Base-by-base conservation (phyloP, 2,113 vertebrate genomes). In the Typhlomys cinereus region DNA sequence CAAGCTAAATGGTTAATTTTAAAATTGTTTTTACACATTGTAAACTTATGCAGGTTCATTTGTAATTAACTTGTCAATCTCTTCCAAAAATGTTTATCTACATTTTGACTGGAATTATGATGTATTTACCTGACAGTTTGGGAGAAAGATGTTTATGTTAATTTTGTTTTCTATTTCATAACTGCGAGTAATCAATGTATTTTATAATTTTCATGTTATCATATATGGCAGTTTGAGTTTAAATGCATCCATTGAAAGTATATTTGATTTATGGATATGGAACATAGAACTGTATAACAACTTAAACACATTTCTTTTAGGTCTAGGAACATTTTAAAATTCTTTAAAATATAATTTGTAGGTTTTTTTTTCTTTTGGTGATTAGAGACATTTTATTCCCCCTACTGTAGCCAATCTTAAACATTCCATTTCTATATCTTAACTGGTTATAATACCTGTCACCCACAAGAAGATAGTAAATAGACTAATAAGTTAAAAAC, bases 351-450 rank as follows among this genome's bases (percentile, higher is more conserved):
- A 29, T 34, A 29, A n/a, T 75, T 75, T 79, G 87, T 52, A 69
- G 25, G 21, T 61, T 75, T 85, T 7, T 57, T 25, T 10, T 61
- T 75, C 15, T n/a, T 64, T 44, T 46, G 2, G 36, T 69, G 41
- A 67, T 12, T 83, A 25, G 13, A 91, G 29, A 15, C n/a, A 50
- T 71, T 90, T 73, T 79, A 52, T 74, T 84, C 48, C 12, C 44
- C 57, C 48, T 34, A 70, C 31, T 73, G 0, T 61, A 81, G 31
- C 61, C 44, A 69, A 62, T 74, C 36, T 74, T 74, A 3, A 12
- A 73, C 1, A 44, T 39, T 89, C 61, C 67, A 84, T 69, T 87
- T 92, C 48, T 62, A 86, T 46, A 67, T 94, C 15, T 89, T 89
- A 5, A 71, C 11, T 85, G 69, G 27, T 10, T 89, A 11, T 4